Base-by-base conservation (phyloP, 2,888 invertebrate species). In the Chirona hameri region DNA sequence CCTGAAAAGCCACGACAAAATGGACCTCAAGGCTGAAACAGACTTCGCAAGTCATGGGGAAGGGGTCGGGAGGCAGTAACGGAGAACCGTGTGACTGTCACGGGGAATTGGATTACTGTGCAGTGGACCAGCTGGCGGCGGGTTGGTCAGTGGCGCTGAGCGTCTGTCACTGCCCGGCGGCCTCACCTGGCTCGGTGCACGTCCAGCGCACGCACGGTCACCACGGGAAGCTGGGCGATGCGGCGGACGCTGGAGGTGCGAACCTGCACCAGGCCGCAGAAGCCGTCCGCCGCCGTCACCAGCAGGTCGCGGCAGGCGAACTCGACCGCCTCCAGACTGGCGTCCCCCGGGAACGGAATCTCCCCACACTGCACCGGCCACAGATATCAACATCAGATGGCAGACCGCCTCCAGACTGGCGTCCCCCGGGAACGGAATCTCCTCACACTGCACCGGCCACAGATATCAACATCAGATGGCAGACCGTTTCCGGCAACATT, bases 311-410 rank as follows among this genome's bases (percentile, higher is more conserved):
- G 76, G 7, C 3, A 18, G 24, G 39, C 24, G 46, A 76, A 76
- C 76, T 39, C 39, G 7, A 46, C 76, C 24, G 76, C 76, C 76
- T 76, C 76, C 76, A 76, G 46, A 24, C 76, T 76, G 76, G 21
- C 18, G 39, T 76, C 76, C 3, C 31, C 46, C 10, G 76, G 76
- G 76, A 24, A 76, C 76, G 76, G 76, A 3, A 1, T 31, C 46
- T 27, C 2, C 69, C 15, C 69, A 0, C 31, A 15, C 29, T 69
- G 65, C 27, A 18, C 14, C 55, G 55, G 55, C 14, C 55, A 52
- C 14, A 52, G 14, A 14, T n/a, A n/a, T n/a, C n/a, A n/a, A n/a
- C n/a, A n/a, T n/a, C n/a, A n/a, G n/a, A n/a, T n/a, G n/a, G n/a
- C n/a, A n/a, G 7, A 46, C 76, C 24, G 76, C 76, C 76, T 76